Evolutionary conservation across 1,140 invertebrate species (phyloP).

Genomic region (Diuraphis noxia): DNA sequence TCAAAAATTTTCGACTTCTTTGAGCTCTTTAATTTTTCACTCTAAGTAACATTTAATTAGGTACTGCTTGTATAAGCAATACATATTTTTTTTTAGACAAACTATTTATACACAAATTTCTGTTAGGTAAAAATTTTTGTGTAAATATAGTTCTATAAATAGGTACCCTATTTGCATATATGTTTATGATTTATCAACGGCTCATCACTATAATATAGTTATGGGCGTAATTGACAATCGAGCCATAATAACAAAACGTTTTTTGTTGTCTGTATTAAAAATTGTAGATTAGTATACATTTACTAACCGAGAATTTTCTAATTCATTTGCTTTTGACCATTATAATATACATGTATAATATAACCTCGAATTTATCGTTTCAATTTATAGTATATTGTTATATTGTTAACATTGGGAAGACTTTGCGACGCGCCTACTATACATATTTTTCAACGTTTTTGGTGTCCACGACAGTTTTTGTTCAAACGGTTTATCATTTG

Average conservation of each 20-base stretch:
- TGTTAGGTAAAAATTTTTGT: neutral
- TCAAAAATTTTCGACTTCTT: too few species aligned
- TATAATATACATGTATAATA: neutral
- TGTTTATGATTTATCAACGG: neutral
- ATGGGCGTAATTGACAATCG: neutral
- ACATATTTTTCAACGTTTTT: neutral
- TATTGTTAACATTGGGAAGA: neutral
- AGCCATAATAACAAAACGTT: neutral
- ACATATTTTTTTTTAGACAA: too few species aligned
- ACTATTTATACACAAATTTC: neutral
- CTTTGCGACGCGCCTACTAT: too few species aligned
- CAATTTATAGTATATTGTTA: neutral
- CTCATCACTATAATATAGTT: neutral
- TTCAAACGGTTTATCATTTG: conserved; percentile 16
- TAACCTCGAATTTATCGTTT: neutral
- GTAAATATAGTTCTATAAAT: too few species aligned
- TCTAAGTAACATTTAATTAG: neutral
- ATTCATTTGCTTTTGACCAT: neutral
- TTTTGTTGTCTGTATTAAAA: neutral
- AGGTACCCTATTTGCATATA: neutral
- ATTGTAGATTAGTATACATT: neutral
- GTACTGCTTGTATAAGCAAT: neutral
- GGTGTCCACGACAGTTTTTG: neutral
- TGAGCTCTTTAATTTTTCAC: neutral
- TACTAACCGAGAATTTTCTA: neutral